Evolutionary conservation across 2,113 vertebrate species (phyloP).

Genomic region (Vulpes lagopus): DNA sequence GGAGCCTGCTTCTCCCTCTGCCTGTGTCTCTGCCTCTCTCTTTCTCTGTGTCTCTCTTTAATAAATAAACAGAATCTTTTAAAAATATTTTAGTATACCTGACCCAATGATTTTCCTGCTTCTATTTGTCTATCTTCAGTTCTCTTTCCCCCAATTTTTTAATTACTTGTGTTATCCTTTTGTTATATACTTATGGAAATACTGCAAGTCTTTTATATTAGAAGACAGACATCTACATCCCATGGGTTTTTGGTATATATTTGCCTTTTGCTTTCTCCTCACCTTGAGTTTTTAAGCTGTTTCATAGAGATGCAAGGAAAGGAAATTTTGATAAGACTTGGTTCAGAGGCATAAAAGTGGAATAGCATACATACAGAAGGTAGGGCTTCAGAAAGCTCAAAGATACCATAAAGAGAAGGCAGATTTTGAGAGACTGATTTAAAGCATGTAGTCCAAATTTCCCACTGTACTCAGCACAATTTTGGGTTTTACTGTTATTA

Average conservation of each 20-base stretch:
- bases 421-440: neutral
- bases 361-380: neutral
- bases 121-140: neutral
- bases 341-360: neutral
- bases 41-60: too few species aligned
- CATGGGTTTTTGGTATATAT: neutral
- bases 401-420: neutral
- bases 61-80: too few species aligned
- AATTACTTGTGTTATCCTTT: neutral
- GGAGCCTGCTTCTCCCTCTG: too few species aligned
- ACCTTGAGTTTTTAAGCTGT: neutral
- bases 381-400: neutral
- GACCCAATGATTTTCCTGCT: neutral
- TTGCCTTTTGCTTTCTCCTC: neutral
- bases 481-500: neutral
- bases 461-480: neutral
- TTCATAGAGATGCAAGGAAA: neutral
- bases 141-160: neutral
- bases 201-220: neutral
- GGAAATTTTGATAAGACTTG: neutral
- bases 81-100: too few species aligned
- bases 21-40: too few species aligned
- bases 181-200: neutral
- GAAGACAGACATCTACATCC: neutral
- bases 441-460: neutral